Conservation (phyloP, 2,113 vertebrate genomes). For the Theristicus caerulescens region DNA sequence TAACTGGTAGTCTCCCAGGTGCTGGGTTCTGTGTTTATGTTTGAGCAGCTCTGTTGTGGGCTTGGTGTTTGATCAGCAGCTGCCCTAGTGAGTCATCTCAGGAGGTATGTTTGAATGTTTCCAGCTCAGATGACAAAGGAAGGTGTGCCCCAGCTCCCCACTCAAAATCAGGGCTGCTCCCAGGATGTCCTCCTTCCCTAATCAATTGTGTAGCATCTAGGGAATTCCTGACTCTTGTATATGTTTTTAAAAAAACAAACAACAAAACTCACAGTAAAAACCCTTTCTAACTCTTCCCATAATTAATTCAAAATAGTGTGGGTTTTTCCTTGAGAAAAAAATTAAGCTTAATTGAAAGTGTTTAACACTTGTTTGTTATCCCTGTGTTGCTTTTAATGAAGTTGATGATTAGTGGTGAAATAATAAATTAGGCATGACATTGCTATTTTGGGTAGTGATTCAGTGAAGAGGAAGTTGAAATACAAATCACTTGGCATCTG, state of each 20-base stretch:
- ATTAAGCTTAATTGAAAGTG: not conserved
- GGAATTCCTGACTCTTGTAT: not conserved
- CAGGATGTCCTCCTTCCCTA: not conserved
- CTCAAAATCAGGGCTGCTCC: not conserved
- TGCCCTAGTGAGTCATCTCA: not conserved
- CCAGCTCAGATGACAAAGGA: not conserved
- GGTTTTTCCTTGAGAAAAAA: not conserved
- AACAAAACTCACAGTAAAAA: not conserved
- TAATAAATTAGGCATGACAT: not conserved
- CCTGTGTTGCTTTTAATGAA: constrained; percentile 28
- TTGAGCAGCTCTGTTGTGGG: not conserved
- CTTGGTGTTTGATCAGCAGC: not conserved
- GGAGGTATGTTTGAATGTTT: not conserved
- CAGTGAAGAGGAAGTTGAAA: not conserved
- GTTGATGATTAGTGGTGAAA: not conserved
- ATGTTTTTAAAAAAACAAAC: not conserved
- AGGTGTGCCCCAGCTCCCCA: not conserved
- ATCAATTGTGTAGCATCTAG: not conserved
- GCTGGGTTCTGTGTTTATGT: not conserved
- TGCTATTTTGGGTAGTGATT: not conserved
- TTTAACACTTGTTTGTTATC: constrained; percentile 1
- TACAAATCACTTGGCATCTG: not conserved
- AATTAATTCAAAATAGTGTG: not conserved
- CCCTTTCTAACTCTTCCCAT: not conserved
- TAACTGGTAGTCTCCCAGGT: not conserved